Evolutionary conservation across 2,888 invertebrate genomes (phyloP), one percentile per base, ranked within the genome.

Genomic region (Podabrus alpinus): DNA sequence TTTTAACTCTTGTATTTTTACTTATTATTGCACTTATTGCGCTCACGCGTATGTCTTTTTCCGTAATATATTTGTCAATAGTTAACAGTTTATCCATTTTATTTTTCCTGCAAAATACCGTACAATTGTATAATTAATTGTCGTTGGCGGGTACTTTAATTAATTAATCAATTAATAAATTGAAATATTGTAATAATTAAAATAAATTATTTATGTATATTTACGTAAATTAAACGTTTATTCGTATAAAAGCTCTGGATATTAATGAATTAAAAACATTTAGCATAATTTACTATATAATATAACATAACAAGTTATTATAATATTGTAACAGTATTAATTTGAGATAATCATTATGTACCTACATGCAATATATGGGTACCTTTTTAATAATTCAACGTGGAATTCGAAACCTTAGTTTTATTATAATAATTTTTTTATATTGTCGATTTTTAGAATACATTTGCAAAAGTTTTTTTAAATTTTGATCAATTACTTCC

Each of bases 1-100:
- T 74, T 77, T 69, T 75, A 72, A 79, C 75, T 82, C 81, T 84
- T 80, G 66, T 75, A 76, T 74, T 79, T 76, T 80, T 80, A 81
- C 82, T 83, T 80, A 83, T 83, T 82, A 81, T 19, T 64, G 81
- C 82, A n/a, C n/a, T n/a, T n/a, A 81, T 81, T 79, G 76, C 79
- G 73, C 82, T 81, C 81, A 81, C 80, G 81, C 79, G 79, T 75
- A 75, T 76, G 73, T 79, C 76, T 75, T 73, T 77, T n/a, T n/a
- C n/a, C n/a, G n/a, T n/a, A 45, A 45, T 45, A 45, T n/a, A 45
- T 45, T 45, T 45, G 45, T 45, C 45, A n/a, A 45, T 45, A 45
- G 45, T n/a, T 45, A 45, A 45, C 45, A 45, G 45, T 45, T n/a
- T 45, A 45, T 45, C n/a, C 45, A 7, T 45, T 45, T 45, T 45